A percentile compares a stretch with the other conserved stretches of the same genome.
Evolutionary conservation across 2,888 invertebrate genomes (phyloP).

Genomic region (Nomada hirtipes): DNA sequence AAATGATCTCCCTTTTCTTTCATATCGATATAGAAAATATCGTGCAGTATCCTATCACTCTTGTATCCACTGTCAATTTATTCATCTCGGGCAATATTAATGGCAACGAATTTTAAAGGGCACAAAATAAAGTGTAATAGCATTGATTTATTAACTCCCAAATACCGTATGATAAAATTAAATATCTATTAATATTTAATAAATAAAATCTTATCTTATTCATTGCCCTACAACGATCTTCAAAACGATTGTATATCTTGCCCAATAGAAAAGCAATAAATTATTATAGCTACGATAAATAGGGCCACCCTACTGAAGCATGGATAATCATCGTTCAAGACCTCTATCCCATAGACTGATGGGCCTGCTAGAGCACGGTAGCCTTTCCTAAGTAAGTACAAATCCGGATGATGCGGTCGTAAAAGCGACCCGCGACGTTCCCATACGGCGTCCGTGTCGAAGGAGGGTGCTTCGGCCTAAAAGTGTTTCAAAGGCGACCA

Average conservation of each 20-base stretch:
- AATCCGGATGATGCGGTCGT: conserved; percentile 82
- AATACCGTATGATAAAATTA: no score
- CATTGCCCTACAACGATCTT: no score
- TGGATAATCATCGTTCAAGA: conserved; percentile 39
- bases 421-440: conserved; percentile 75
- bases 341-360: conserved; percentile 60
- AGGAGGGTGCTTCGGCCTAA: conserved; percentile 47
- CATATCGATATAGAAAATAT: conserved; percentile 16
- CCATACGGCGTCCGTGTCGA: conserved; percentile 19
- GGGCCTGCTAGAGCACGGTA: conserved; percentile 60
- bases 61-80: conserved; percentile 5
- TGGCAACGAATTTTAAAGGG: neutral
- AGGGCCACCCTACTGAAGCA: neutral
- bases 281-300: conserved; percentile 27
- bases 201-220: no score
- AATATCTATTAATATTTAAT: no score
- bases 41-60: neutral
- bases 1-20: conserved; percentile 1
- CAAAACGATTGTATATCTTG: neutral
- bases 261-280: conserved; percentile 1
- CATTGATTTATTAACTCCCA: no score
- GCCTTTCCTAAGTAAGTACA: conserved; percentile 82
- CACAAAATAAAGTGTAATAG: no score
- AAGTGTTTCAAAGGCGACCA: conserved; percentile 40
- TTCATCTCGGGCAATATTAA: neutral